A percentile compares a stretch with the other conserved stretches of the same genome.
These are phyloP conservation scores for Piprites chloris DNA, from an alignment of 2,113 vertebrate species.

Conservation along the genomic window DNA sequence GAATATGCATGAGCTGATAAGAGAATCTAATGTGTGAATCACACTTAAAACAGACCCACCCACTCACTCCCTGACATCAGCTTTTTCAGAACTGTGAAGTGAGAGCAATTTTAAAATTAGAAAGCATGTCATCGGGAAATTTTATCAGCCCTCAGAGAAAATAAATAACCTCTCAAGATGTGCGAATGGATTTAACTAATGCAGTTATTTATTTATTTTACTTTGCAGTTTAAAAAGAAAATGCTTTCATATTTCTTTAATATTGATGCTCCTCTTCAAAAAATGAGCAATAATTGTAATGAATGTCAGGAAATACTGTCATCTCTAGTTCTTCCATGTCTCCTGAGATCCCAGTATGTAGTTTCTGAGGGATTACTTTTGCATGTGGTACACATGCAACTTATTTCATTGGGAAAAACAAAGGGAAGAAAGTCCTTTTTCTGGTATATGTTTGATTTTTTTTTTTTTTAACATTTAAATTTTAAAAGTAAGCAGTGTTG, in stretches of 20 bases:
- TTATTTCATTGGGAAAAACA: constrained; percentile 8
- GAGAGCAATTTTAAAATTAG: constrained; percentile 81
- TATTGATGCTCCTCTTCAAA: not conserved
- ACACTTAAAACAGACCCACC: constrained; percentile 80
- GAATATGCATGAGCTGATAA: constrained; percentile 76
- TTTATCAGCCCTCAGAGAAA: constrained; percentile 77
- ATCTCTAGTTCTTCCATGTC: not conserved
- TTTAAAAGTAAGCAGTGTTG: constrained; percentile 51
- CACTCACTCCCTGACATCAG: constrained; percentile 75
- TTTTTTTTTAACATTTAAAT: constrained; percentile 33
- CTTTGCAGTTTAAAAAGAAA: constrained; percentile 50
- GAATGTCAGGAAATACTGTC: constrained; percentile 44
- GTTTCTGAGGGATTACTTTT: constrained; percentile 53
- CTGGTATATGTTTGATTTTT: not conserved
- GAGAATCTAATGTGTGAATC: constrained; percentile 77
- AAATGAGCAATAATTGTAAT: constrained; percentile 64
- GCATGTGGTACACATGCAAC: not conserved
- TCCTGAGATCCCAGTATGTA: not conserved
- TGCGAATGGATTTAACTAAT: constrained; percentile 60
- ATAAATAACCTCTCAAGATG: constrained; percentile 76
- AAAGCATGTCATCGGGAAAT: constrained; percentile 78
- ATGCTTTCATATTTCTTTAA: constrained; percentile 60
- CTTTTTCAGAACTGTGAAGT: constrained; percentile 77
- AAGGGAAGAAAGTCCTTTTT: not conserved
- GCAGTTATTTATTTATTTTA: constrained; percentile 69